A percentile compares a stretch with the other conserved stretches of the same genome.
phyloP scores from a whole-genome alignment of 2,797 vertebrate genomes.

The Tenualosa ilisha region DNA sequence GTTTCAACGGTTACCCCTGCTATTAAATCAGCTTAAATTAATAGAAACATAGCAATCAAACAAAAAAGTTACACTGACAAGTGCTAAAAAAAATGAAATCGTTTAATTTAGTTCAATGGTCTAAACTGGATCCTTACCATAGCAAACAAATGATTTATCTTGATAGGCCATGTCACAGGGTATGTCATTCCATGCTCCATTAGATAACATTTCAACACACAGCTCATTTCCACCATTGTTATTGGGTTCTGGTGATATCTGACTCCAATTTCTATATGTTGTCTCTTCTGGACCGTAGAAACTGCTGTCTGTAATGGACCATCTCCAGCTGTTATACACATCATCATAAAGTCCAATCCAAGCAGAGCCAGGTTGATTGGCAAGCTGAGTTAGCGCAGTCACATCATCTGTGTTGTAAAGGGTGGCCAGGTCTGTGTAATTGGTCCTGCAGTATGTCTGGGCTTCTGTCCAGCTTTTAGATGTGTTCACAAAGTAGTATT shows the following conservation, averaged over 20 bases:
- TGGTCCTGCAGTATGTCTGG: constrained; percentile 18
- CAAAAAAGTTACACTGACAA: not conserved
- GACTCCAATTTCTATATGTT: not conserved
- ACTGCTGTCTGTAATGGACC: constrained; percentile 20
- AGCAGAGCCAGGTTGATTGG: not conserved
- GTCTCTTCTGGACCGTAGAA: constrained; percentile 18
- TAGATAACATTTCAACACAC: not conserved
- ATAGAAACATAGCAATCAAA: not conserved
- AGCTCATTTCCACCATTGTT: not conserved
- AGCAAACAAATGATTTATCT: not conserved
- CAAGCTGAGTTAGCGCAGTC: not conserved
- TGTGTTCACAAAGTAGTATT: not conserved
- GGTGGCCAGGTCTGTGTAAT: constrained; percentile 12
- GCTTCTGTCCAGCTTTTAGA: not conserved
- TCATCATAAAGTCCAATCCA: constrained; percentile 26
- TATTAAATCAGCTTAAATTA: not conserved
- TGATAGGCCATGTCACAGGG: not conserved
- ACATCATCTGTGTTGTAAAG: constrained; percentile 1
- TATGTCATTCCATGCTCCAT: constrained; percentile 6
- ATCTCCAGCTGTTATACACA: not conserved
- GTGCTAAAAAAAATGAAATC: not conserved
- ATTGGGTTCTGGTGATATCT: not conserved
- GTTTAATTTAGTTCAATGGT: not conserved
- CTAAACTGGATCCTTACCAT: not conserved
- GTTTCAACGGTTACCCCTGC: not conserved